Percentiles rank a stretch among this genome's conserved stretches.
phyloP scores from a whole-genome alignment of 2,797 vertebrate species.

The Crossoptilon crossoptilon region DNA sequence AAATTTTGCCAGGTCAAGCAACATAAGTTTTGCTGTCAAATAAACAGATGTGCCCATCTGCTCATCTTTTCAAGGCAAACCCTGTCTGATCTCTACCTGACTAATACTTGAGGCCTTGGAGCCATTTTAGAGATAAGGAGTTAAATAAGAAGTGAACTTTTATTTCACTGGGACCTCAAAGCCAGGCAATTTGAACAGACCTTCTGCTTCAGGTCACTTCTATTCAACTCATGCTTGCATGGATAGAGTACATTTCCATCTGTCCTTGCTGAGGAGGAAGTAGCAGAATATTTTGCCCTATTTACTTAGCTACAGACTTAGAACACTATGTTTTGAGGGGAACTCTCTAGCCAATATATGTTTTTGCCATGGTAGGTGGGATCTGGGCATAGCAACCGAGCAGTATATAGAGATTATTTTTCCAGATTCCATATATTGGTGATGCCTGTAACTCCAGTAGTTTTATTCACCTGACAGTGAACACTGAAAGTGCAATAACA shows the following conservation, averaged over 20 bases:
- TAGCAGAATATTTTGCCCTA: slow-evolving; percentile 8
- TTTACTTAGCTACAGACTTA: not conserved
- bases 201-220: slow-evolving; percentile 65
- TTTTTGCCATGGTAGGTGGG: not conserved
- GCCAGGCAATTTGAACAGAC: slow-evolving; percentile 6
- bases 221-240: slow-evolving; percentile 39
- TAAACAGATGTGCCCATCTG: slow-evolving; percentile 50
- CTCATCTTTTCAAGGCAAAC: slow-evolving; percentile 23
- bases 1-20: slow-evolving; percentile 24
- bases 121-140: slow-evolving; percentile 3
- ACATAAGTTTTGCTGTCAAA: slow-evolving; percentile 46
- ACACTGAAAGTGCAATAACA: not conserved
- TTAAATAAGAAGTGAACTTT: slow-evolving; percentile 20
- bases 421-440: not conserved
- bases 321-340: not conserved
- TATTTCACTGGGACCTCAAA: not conserved
- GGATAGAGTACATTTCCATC: slow-evolving; percentile 27
- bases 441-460: not conserved
- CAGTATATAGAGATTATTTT: not conserved
- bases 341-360: not conserved
- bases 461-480: not conserved
- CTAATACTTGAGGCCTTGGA: not conserved
- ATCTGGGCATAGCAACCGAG: not conserved
- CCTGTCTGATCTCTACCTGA: slow-evolving; percentile 23
- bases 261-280: slow-evolving; percentile 19